Evolutionary conservation across 92 coral and sea anemone species (phyloP).

Genomic region (Umimayanthus chanpuru): DNA sequence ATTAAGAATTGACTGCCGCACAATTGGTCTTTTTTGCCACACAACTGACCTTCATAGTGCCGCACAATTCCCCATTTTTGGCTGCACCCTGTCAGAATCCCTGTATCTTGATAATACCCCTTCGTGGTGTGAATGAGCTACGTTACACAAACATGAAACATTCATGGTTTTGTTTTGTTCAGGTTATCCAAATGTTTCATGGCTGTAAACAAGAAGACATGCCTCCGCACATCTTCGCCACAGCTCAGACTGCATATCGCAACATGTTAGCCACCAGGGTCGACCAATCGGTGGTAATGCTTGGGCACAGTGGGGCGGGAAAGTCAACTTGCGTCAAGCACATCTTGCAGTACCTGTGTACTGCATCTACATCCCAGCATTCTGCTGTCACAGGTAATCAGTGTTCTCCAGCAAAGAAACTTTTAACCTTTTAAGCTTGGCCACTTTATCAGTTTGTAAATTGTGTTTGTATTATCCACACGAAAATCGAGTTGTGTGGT

Average conservation of each 20-base stretch:
- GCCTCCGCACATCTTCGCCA: constrained; percentile 99
- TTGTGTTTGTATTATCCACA: no score
- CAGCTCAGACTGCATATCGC: constrained; percentile 93
- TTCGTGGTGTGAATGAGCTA: neutral
- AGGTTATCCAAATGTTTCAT: constrained; percentile 99
- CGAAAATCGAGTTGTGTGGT: no score
- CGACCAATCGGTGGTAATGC: constrained; percentile 92
- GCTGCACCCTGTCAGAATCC: no score
- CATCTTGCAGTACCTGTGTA: constrained; percentile 79
- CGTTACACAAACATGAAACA: neutral
- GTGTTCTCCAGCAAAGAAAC: no score
- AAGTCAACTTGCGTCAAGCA: constrained; percentile 86
- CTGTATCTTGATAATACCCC: neutral
- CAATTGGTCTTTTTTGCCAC: no score
- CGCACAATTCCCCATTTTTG: no score
- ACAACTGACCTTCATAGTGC: no score
- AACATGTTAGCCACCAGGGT: constrained; percentile 95
- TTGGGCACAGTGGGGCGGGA: constrained; percentile 97
- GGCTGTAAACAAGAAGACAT: constrained; percentile 99
- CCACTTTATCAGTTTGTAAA: no score
- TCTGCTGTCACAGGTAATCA: constrained; percentile 87
- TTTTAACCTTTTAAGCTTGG: no score
- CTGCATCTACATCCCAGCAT: constrained; percentile 85
- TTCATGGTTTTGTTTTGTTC: neutral
- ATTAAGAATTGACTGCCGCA: no score